A percentile compares a stretch with the other conserved stretches of the same genome.
These are phyloP conservation scores for Climacteris rufus DNA, from an alignment of 2,113 vertebrate species.

Conservation along the genomic window DNA sequence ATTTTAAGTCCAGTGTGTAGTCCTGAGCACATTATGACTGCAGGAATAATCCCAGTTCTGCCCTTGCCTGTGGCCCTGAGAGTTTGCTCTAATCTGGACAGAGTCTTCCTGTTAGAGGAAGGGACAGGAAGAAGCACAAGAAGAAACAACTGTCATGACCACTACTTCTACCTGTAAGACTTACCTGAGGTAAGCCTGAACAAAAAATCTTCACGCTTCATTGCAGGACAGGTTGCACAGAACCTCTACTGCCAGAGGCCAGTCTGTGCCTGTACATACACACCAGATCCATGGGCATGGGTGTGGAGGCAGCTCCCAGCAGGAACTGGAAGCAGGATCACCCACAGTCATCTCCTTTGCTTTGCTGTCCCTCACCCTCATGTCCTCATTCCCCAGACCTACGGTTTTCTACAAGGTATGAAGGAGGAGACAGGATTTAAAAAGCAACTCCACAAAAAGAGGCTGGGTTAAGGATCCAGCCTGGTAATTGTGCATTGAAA, in stretches of 20 bases:
- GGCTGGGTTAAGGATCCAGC: background rate
- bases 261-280: background rate
- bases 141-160: background rate
- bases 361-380: background rate
- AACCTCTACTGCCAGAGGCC: background rate
- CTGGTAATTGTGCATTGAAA: background rate
- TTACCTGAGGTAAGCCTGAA: background rate
- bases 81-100: background rate
- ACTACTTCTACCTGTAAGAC: background rate
- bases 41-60: background rate
- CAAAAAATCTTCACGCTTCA: background rate
- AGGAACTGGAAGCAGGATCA: background rate
- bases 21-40: background rate
- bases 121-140: background rate
- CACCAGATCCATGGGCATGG: background rate
- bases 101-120: background rate
- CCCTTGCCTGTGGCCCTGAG: background rate
- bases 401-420: background rate
- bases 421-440: background rate
- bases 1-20: background rate
- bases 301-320: background rate
- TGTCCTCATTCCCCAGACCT: background rate
- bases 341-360: background rate
- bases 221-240: background rate
- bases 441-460: background rate